These are phyloP conservation scores for Pherbina coryleti DNA, from an alignment of 2,888 invertebrate genomes.

Conservation along the genomic window DNA sequence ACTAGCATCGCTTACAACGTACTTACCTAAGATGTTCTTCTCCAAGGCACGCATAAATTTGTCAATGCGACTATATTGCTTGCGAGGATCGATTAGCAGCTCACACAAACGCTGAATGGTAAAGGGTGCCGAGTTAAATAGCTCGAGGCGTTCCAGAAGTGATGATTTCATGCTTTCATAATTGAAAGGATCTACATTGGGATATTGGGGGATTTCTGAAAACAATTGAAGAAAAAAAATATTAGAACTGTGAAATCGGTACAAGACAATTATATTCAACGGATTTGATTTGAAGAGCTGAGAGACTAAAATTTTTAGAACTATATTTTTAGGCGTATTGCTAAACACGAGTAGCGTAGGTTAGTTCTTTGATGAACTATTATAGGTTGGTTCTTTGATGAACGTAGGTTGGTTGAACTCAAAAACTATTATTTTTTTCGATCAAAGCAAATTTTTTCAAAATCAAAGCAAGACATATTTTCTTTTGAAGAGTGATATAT, in stretches of 20 bases:
- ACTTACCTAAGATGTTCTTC: slow-evolving; percentile 82
- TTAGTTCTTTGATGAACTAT: too few relatives aligned
- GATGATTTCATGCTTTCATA: slow-evolving; percentile 90
- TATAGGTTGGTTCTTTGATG: too few relatives aligned
- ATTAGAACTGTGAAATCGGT: neutral
- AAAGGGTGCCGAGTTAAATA: slow-evolving; percentile 91
- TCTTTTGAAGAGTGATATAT: too few relatives aligned
- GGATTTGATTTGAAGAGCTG: too few relatives aligned
- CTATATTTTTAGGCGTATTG: too few relatives aligned
- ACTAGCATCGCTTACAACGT: slow-evolving; percentile 8
- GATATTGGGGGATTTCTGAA: slow-evolving; percentile 86
- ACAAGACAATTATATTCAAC: neutral
- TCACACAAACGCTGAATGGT: slow-evolving; percentile 97
- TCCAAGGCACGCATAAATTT: slow-evolving; percentile 98
- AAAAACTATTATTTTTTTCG: too few relatives aligned
- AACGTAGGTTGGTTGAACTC: too few relatives aligned
- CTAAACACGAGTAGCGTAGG: too few relatives aligned
- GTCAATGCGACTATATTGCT: slow-evolving; percentile 95
- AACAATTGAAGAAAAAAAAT: slow-evolving; percentile 8
- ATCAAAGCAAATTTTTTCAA: too few relatives aligned
- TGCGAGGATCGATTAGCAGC: slow-evolving; percentile 88
- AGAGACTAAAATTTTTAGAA: too few relatives aligned
- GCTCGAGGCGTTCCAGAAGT: slow-evolving; percentile 83
- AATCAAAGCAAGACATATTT: too few relatives aligned
- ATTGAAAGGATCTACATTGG: slow-evolving; percentile 91